Evolutionary conservation across 2,888 invertebrate species (phyloP).

Genomic region (Lasioglossum marginatum): DNA sequence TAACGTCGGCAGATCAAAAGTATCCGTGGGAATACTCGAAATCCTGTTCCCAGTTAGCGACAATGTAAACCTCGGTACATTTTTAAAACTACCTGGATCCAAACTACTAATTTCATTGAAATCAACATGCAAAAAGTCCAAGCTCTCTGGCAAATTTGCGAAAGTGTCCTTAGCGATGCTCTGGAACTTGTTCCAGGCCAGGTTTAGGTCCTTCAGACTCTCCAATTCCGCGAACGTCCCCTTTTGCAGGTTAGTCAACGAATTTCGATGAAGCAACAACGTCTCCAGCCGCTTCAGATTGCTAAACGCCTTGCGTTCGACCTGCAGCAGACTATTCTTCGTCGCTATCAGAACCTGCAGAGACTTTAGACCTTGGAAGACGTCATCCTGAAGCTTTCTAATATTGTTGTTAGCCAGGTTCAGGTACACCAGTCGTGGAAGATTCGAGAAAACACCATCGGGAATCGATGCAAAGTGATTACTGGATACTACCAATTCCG

Average conservation of each 20-base stretch:
- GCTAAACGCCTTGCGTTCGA: conserved; percentile 81
- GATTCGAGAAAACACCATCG: conserved; percentile 54
- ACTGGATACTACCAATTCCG: conserved; percentile 51
- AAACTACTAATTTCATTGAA: conserved; percentile 83
- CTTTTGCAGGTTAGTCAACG: conserved; percentile 73
- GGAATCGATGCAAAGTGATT: conserved; percentile 69
- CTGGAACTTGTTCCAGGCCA: conserved; percentile 83
- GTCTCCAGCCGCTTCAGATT: conserved; percentile 58
- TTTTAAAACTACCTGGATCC: conserved; percentile 82
- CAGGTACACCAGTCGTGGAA: conserved; percentile 59
- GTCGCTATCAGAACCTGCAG: conserved; percentile 81
- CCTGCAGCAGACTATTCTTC: conserved; percentile 79
- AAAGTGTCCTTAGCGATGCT: conserved; percentile 81
- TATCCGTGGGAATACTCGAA: conserved; percentile 77
- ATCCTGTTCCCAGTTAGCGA: conserved; percentile 84
- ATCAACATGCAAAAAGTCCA: conserved; percentile 83
- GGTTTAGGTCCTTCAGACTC: conserved; percentile 82
- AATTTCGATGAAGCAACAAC: conserved; percentile 66
- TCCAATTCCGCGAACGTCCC: conserved; percentile 82
- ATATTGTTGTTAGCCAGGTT: conserved; percentile 71
- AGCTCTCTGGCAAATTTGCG: conserved; percentile 76
- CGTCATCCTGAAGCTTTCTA: conserved; percentile 50
- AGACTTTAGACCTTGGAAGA: conserved; percentile 69
- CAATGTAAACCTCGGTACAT: conserved; percentile 80
- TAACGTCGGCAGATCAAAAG: conserved; percentile 66